Evolutionary conservation across 2,113 vertebrate genomes (phyloP).

Genomic region (Taxidea taxus): DNA sequence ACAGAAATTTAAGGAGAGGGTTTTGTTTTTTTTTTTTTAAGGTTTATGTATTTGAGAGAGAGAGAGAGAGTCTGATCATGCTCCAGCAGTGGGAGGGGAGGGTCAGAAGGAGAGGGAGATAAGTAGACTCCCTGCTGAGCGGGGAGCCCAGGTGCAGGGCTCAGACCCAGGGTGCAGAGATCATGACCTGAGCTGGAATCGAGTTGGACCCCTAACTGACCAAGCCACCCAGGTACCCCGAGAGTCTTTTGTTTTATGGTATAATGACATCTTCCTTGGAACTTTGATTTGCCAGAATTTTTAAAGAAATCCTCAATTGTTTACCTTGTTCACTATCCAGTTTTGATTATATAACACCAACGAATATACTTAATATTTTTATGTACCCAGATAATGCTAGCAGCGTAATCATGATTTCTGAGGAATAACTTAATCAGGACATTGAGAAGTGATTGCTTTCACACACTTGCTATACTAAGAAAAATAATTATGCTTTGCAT

Average conservation of each 20-base stretch:
- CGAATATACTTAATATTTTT: slow-evolving; percentile 5
- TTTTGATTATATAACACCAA: background rate
- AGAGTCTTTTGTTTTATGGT: background rate
- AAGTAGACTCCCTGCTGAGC: background rate
- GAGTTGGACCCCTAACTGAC: background rate
- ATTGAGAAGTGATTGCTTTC: slow-evolving; percentile 28
- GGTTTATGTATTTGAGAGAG: background rate
- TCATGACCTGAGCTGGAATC: background rate
- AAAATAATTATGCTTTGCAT: background rate
- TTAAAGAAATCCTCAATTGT: background rate
- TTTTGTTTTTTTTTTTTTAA: background rate
- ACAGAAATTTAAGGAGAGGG: background rate
- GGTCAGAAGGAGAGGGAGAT: background rate
- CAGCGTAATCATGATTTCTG: background rate
- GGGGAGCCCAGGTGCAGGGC: background rate
- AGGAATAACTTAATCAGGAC: background rate
- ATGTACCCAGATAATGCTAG: background rate
- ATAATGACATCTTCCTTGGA: background rate
- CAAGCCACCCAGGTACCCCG: background rate
- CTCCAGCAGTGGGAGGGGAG: background rate
- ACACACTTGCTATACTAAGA: background rate
- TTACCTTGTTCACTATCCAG: background rate
- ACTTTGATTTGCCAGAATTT: background rate
- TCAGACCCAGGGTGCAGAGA: background rate
- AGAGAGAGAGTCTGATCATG: background rate